Percentiles rank a stretch among this genome's conserved stretches.
Evolutionary conservation across 2,888 invertebrate genomes (phyloP).

Genomic region (Eilema caniola): DNA sequence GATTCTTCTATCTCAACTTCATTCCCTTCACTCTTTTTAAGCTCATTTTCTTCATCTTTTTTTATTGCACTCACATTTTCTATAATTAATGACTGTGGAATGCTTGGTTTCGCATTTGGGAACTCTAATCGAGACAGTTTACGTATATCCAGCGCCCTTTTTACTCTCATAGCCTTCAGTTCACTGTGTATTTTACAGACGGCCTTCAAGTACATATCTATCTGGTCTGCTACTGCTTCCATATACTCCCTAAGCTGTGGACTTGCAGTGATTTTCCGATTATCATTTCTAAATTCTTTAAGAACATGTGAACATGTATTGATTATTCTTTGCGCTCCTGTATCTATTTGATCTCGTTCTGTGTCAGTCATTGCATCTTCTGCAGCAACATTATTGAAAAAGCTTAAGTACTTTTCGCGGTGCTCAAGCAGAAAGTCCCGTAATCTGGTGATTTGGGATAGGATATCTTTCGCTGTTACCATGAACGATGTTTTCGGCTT

Average conservation of each 20-base stretch:
- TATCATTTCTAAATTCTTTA: constrained; percentile 91
- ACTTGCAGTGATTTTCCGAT: constrained; percentile 80
- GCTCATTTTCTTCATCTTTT: constrained; percentile 48
- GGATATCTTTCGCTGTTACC: constrained; percentile 91
- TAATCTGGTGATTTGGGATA: constrained; percentile 92
- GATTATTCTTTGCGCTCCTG: constrained; percentile 94
- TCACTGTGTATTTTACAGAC: constrained; percentile 96
- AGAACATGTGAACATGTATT: constrained; percentile 92
- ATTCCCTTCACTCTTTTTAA: constrained; percentile 51
- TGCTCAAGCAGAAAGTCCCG: constrained; percentile 94
- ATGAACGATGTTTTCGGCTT: constrained; percentile 88
- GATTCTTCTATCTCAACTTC: constrained; percentile 55
- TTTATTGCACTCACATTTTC: constrained; percentile 63
- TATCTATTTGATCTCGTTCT: constrained; percentile 95
- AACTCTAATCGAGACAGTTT: constrained; percentile 91
- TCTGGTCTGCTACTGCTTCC: constrained; percentile 90
- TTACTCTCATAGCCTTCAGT: constrained; percentile 95
- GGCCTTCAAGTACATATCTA: constrained; percentile 93
- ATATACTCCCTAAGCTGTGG: constrained; percentile 93
- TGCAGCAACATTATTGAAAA: constrained; percentile 90
- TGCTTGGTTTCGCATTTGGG: constrained; percentile 64
- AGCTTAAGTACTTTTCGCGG: constrained; percentile 94
- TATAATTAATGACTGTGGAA: constrained; percentile 70
- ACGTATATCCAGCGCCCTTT: constrained; percentile 93
- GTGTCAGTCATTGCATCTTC: constrained; percentile 93